Conservation (phyloP, 1,140 invertebrate species). For the Diorhabda carinulata region DNA sequence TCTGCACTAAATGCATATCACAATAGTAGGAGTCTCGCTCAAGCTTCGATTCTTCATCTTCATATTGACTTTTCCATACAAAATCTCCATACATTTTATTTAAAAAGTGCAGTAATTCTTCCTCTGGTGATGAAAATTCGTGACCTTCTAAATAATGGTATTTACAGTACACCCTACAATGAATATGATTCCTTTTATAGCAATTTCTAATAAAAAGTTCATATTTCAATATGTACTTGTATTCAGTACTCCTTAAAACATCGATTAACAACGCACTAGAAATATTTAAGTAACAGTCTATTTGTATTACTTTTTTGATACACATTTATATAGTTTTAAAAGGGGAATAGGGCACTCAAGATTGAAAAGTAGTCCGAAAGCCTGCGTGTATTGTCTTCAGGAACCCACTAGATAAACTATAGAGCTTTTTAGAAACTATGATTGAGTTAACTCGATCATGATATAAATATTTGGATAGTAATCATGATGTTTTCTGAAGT, state of each 20-base stretch:
- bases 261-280: neutral
- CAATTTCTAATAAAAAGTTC: neutral
- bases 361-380: too few relatives aligned
- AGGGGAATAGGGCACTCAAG: too few relatives aligned
- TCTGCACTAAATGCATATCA: conserved; percentile 79
- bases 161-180: conserved; percentile 74
- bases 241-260: neutral
- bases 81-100: conserved; percentile 57
- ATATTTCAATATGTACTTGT: neutral
- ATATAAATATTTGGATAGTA: too few relatives aligned
- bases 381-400: too few relatives aligned
- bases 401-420: too few relatives aligned
- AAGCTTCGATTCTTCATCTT: conserved; percentile 55
- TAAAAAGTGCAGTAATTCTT: conserved; percentile 72
- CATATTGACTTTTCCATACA: conserved; percentile 55
- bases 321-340: too few relatives aligned
- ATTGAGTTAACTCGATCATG: too few relatives aligned
- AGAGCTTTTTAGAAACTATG: too few relatives aligned
- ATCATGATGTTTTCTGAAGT: too few relatives aligned
- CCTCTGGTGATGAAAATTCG: conserved; percentile 66
- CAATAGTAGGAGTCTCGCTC: conserved; percentile 73
- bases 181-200: neutral
- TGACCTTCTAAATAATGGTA: conserved; percentile 77
- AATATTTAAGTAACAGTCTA: neutral
- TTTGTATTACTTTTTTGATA: too few relatives aligned